A percentile compares a stretch with the other conserved stretches of the same genome.
Conservation (phyloP, 2,113 vertebrate species). For the Catharus fuscescens region DNA sequence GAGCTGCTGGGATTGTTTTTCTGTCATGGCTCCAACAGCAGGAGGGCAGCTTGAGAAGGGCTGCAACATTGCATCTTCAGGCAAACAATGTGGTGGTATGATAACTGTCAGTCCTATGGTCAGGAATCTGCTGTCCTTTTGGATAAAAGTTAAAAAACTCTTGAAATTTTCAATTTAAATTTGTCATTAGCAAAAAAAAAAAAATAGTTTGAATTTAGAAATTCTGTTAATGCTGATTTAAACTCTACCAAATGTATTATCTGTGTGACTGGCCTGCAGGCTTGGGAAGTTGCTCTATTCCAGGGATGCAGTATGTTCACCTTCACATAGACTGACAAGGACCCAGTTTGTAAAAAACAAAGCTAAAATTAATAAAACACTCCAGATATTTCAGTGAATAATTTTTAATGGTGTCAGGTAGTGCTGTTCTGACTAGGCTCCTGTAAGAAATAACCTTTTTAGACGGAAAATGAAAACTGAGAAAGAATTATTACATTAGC, state of each 20-base stretch:
- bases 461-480: not conserved
- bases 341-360: not conserved
- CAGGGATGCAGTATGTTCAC: not conserved
- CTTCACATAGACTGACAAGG: not conserved
- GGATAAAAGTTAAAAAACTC: not conserved
- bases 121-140: not conserved
- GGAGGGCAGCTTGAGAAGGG: not conserved
- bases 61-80: not conserved
- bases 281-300: not conserved
- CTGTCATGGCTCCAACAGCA: not conserved
- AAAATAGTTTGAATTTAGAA: not conserved
- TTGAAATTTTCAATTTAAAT: not conserved
- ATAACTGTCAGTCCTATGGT: not conserved
- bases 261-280: not conserved
- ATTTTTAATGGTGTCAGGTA: not conserved
- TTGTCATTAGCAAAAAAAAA: not conserved
- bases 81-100: rapidly evolving
- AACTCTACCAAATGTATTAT: not conserved
- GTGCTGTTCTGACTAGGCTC: not conserved
- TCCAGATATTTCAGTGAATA: not conserved
- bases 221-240: not conserved
- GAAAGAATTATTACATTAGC: not conserved
- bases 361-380: not conserved
- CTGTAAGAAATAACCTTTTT: not conserved
- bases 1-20: not conserved